A percentile compares a stretch with the other conserved stretches of the same genome.
Conservation (phyloP, 2,113 vertebrate genomes). For the Dicaeum eximium region DNA sequence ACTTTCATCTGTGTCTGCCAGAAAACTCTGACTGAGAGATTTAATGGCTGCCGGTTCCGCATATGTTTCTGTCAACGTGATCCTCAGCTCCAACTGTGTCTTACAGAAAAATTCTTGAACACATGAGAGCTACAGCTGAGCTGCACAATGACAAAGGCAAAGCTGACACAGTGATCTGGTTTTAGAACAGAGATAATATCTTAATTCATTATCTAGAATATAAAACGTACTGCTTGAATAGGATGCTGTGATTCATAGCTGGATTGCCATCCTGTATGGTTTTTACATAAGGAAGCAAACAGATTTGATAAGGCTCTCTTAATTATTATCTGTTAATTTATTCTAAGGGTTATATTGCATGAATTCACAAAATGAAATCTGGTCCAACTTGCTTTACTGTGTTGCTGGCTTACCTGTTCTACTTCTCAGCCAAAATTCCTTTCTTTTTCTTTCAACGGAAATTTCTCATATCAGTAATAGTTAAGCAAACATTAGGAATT, state of each 20-base stretch:
- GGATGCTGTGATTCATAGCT: background rate
- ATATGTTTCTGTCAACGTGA: conserved; percentile 59
- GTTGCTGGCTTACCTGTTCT: background rate
- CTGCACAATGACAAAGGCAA: background rate
- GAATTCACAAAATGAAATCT: background rate
- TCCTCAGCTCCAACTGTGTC: conserved; percentile 40
- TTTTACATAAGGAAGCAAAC: background rate
- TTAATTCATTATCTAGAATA: conserved; percentile 23
- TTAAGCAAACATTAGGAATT: background rate
- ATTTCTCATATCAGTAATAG: background rate
- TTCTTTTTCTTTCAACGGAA: background rate
- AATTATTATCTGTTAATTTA: background rate
- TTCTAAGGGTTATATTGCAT: background rate
- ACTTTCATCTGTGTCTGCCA: conserved; percentile 10
- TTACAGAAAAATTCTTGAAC: conserved; percentile 34
- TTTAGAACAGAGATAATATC: conserved; percentile 38
- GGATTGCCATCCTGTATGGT: background rate
- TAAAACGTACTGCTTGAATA: background rate
- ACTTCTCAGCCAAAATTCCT: background rate
- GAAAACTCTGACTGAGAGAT: conserved; percentile 40
- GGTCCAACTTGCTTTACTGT: background rate
- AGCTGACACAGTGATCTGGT: conserved; percentile 29
- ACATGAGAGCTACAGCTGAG: conserved; percentile 48
- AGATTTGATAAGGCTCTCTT: background rate
- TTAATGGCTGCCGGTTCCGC: conserved; percentile 25